Base-by-base conservation (phyloP, 2,888 invertebrate species). In the Tillus elongatus region DNA sequence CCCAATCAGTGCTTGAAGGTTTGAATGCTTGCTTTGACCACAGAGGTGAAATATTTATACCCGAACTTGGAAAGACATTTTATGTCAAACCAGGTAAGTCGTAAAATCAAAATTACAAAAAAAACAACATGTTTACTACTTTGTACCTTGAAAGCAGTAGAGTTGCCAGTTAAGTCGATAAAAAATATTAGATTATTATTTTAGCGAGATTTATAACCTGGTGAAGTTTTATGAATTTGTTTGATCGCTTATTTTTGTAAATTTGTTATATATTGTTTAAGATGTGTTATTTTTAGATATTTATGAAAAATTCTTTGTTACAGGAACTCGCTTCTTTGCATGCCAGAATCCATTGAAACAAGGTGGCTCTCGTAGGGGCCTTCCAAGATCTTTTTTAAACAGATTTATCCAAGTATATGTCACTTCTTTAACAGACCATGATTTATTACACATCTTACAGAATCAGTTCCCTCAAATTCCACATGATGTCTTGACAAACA, bases 11-110 rank as follows among this genome's bases (percentile, higher is more conserved):
- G 1, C 69, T 99, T 9, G 99, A 99, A 72, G 98, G 97, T 15
- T 73, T 99, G 2, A 99, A 99, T 61, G 97, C 98, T 0, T 96
- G 97, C 56, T 74, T 99, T 37, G 98, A 99, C 72, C 98, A 99
- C 61, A 75, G 98, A 53, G 91, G 91, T 1, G 91, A 95, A 67
- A 80, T 99, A 13, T 98, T 77, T 59, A 85, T 99, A 39, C 93
- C 98, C 0, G 98, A 99, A 67, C 69, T 99, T 8, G 88, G 85
- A 32, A 80, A 77, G 63, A 83, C 82, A 0, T 97, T 97, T 59
- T 70, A 74, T 42, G 77, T 96, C 0, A 79, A 73, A 56, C 63
- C 68, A 37, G 66, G 42, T 57, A 49, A 37, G 19, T 13, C n/a
- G n/a, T n/a, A n/a, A 19, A 19, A 19, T 19, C n/a, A 19, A 8